Evolutionary conservation across 1,140 invertebrate genomes (phyloP).

Genomic region (Drosophila pallidifrons): DNA sequence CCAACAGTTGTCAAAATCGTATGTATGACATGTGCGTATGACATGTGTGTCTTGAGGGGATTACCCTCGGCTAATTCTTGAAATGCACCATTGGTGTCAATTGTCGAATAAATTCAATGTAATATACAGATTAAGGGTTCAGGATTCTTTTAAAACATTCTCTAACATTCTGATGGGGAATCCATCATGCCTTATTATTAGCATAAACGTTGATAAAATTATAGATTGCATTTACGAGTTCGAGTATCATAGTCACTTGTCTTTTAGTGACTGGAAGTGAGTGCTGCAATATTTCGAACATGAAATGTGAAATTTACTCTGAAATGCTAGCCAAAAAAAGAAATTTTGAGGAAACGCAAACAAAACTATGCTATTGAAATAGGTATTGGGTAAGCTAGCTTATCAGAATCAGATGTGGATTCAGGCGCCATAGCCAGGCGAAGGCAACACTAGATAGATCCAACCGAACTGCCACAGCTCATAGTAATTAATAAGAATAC

Average conservation of each 20-base stretch:
- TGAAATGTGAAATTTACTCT: slow-evolving; percentile 10
- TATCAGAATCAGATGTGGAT: slow-evolving; percentile 27
- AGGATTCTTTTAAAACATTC: too few relatives aligned
- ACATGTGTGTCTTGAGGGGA: too few relatives aligned
- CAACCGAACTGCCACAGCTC: slow-evolving; percentile 3
- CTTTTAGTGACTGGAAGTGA: background rate
- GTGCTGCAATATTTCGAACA: slow-evolving; percentile 2
- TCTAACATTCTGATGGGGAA: too few relatives aligned
- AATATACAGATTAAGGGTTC: too few relatives aligned
- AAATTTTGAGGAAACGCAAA: slow-evolving; percentile 7
- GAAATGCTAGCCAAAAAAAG: slow-evolving; percentile 6
- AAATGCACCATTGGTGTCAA: too few relatives aligned
- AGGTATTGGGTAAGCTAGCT: slow-evolving; percentile 20
- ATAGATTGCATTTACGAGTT: background rate
- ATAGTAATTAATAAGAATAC: slow-evolving; percentile 70
- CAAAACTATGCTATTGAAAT: slow-evolving; percentile 20
- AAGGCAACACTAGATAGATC: slow-evolving; percentile 7
- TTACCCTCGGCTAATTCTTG: too few relatives aligned
- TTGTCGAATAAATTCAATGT: too few relatives aligned
- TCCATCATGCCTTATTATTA: background rate
- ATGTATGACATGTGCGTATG: too few relatives aligned
- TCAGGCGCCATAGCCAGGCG: slow-evolving; percentile 1
- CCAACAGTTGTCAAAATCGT: too few relatives aligned
- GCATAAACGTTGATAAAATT: background rate
- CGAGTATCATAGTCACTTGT: too few relatives aligned